phyloP scores from a whole-genome alignment of 2,888 invertebrate genomes.

The Troilus luridus region DNA sequence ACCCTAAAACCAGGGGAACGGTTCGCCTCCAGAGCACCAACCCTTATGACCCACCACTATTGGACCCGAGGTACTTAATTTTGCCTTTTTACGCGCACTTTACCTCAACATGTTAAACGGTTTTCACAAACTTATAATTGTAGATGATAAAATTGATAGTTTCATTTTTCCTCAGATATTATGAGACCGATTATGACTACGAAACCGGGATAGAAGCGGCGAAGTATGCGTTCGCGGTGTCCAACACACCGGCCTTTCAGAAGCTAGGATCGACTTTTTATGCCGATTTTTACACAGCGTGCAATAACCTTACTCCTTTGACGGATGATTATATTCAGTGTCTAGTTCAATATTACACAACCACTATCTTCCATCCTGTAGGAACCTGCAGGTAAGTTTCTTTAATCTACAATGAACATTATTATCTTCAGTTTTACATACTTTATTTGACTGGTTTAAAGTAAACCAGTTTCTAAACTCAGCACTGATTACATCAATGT shows the following conservation, averaged over 20 bases:
- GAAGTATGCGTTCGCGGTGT: slow-evolving; percentile 65
- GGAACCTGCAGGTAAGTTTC: slow-evolving; percentile 66
- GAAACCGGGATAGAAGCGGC: slow-evolving; percentile 67
- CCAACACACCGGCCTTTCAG: slow-evolving; percentile 65
- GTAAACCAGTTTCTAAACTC: no score
- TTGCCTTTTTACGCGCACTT: slow-evolving; percentile 63
- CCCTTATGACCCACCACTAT: slow-evolving; percentile 69
- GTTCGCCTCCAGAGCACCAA: slow-evolving; percentile 53
- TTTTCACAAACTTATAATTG: background rate
- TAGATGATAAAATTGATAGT: background rate
- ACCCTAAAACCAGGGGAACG: slow-evolving; percentile 59
- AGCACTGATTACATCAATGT: no score
- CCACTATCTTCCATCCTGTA: slow-evolving; percentile 64
- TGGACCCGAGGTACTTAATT: slow-evolving; percentile 72
- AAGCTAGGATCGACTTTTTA: slow-evolving; percentile 64
- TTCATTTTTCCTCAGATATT: background rate
- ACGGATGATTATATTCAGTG: slow-evolving; percentile 69
- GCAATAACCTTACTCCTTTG: slow-evolving; percentile 63
- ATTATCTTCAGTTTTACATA: no score
- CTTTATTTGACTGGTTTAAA: no score
- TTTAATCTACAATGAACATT: background rate
- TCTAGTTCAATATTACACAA: slow-evolving; percentile 76
- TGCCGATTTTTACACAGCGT: slow-evolving; percentile 63
- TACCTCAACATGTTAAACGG: background rate
- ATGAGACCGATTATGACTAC: slow-evolving; percentile 68